Evolutionary conservation across 2,797 vertebrate genomes (phyloP).

Genomic region (Okamejei kenojei): DNA sequence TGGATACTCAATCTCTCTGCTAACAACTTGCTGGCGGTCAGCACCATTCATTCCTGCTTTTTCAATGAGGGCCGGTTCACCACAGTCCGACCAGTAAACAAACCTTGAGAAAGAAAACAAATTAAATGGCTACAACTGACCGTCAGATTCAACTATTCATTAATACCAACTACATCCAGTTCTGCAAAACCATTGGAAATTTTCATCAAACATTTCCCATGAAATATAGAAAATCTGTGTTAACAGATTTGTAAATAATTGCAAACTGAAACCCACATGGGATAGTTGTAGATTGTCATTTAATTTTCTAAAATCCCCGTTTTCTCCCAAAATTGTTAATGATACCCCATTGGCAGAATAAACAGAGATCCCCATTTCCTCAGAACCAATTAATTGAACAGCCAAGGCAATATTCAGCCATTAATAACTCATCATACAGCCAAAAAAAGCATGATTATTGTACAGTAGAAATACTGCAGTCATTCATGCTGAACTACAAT

Average conservation of each 20-base stretch:
- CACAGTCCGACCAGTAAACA: slow-evolving; percentile 98
- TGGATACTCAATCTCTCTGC: slow-evolving; percentile 89
- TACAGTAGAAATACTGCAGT: too few relatives aligned
- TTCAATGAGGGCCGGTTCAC: slow-evolving; percentile 94
- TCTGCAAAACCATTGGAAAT: background rate
- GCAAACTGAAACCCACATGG: background rate
- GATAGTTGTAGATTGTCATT: background rate
- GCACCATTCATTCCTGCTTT: slow-evolving; percentile 96
- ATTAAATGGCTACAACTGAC: background rate
- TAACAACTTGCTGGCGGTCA: slow-evolving; percentile 80
- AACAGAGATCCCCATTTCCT: too few relatives aligned
- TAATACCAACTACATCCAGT: background rate
- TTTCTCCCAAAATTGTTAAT: too few relatives aligned
- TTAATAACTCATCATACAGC: too few relatives aligned
- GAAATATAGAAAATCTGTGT: background rate
- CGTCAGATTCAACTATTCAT: background rate
- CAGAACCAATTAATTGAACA: too few relatives aligned
- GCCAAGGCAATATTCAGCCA: too few relatives aligned
- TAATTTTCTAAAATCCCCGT: too few relatives aligned
- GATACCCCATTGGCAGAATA: too few relatives aligned
- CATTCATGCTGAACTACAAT: too few relatives aligned
- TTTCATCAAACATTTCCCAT: background rate
- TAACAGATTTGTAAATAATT: background rate
- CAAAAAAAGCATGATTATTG: too few relatives aligned
- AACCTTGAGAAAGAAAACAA: slow-evolving; percentile 58